A percentile compares a stretch with the other conserved stretches of the same genome.
Conservation (phyloP, 1,140 invertebrate species). For the Choristoneura fumiferana region DNA sequence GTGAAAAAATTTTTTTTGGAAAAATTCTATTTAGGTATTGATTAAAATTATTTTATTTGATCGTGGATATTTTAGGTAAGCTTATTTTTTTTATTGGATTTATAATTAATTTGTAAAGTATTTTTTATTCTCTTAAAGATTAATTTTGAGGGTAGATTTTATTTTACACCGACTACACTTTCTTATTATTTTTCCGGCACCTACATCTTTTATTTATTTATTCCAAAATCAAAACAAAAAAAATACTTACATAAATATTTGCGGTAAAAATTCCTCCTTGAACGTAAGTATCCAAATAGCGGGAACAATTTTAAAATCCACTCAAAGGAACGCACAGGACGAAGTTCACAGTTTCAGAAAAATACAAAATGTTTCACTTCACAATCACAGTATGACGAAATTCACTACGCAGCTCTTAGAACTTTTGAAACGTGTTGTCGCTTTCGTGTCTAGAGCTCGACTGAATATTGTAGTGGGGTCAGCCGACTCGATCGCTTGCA, state of each 20-base stretch:
- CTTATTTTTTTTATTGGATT: neutral
- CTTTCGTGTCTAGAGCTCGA: constrained; percentile 60
- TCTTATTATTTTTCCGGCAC: too few relatives aligned
- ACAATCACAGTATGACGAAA: constrained; percentile 76
- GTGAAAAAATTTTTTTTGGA: neutral
- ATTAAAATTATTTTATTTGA: neutral
- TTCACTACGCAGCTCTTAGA: constrained; percentile 53
- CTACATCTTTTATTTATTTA: too few relatives aligned
- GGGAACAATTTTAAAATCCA: constrained; percentile 71
- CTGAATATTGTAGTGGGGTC: constrained; percentile 75
- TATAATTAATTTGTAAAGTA: neutral
- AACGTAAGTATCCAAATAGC: constrained; percentile 74
- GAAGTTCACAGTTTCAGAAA: constrained; percentile 59
- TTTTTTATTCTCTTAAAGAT: neutral
- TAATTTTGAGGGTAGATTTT: too few relatives aligned
- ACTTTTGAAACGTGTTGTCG: constrained; percentile 56
- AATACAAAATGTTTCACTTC: constrained; percentile 58
- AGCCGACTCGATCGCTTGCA: constrained; percentile 57
- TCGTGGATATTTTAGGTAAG: too few relatives aligned
- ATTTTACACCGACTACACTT: too few relatives aligned
- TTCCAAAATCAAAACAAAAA: constrained; percentile 9
- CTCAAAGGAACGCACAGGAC: constrained; percentile 48
- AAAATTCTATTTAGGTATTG: neutral
- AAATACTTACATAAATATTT: constrained; percentile 77
- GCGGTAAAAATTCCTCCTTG: constrained; percentile 66